A percentile compares a stretch with the other conserved stretches of the same genome.
These are phyloP conservation scores for Cervus canadensis DNA, from an alignment of 2,113 vertebrate genomes.

Conservation along the genomic window DNA sequence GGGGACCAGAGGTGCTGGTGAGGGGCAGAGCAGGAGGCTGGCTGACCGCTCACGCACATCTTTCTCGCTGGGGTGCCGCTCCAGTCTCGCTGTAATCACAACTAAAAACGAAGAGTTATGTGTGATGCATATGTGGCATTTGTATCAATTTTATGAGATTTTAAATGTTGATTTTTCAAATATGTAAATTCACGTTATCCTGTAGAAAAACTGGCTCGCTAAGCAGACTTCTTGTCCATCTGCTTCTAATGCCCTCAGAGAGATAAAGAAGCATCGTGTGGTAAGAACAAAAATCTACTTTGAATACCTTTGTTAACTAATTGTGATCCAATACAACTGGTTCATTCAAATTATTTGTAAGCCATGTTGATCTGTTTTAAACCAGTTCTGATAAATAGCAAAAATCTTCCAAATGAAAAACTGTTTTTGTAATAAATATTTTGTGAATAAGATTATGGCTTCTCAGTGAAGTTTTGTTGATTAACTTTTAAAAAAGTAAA, in stretches of 20 bases:
- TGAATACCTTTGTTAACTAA: neutral
- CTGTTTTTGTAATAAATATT: neutral
- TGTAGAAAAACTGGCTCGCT: neutral
- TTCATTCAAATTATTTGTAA: neutral
- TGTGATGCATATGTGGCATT: neutral
- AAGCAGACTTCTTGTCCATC: neutral
- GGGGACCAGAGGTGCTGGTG: too few relatives aligned
- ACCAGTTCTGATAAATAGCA: neutral
- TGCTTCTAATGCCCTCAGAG: neutral
- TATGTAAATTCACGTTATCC: neutral
- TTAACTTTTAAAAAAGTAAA: neutral
- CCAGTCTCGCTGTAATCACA: neutral
- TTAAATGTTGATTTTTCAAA: neutral
- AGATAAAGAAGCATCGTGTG: neutral
- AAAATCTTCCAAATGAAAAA: neutral
- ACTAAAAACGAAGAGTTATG: neutral
- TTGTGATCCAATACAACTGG: neutral
- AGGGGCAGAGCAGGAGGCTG: accelerated
- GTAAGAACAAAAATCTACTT: neutral
- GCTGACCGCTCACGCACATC: accelerated
- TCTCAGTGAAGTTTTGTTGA: neutral
- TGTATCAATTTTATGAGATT: neutral
- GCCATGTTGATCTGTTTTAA: neutral
- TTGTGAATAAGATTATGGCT: neutral
- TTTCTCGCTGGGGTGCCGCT: neutral